These are phyloP conservation scores for Stramonita haemastoma DNA, from an alignment of 2,888 invertebrate genomes.

Conservation along the genomic window DNA sequence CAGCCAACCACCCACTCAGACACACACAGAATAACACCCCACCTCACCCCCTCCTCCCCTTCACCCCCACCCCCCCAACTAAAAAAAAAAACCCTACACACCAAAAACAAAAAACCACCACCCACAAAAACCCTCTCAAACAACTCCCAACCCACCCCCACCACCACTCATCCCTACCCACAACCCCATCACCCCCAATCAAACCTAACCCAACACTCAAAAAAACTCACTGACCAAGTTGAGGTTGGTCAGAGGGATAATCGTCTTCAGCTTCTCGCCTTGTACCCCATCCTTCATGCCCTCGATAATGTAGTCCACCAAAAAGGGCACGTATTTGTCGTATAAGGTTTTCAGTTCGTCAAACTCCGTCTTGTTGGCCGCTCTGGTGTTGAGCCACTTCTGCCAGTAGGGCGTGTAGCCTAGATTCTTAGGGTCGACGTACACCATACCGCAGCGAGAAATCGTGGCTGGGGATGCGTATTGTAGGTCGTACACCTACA, in stretches of 20 bases:
- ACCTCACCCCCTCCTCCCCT: too few relatives aligned
- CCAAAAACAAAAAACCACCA: too few relatives aligned
- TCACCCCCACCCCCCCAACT: too few relatives aligned
- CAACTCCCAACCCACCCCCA: too few relatives aligned
- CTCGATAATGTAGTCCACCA: constrained; percentile 85
- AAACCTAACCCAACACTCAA: not conserved
- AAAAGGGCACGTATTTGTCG: constrained; percentile 86
- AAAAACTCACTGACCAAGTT: constrained; percentile 83
- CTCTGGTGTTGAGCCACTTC: constrained; percentile 82
- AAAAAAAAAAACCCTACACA: too few relatives aligned
- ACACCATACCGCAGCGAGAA: constrained; percentile 95
- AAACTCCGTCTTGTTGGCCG: constrained; percentile 49
- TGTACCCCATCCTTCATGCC: constrained; percentile 84
- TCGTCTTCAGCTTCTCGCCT: constrained; percentile 84
- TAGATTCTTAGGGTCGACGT: constrained; percentile 92
- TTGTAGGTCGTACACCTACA: constrained; percentile 87
- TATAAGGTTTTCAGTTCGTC: constrained; percentile 80
- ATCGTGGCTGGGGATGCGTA: constrained; percentile 95
- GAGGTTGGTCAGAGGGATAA: constrained; percentile 89
- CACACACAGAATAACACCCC: too few relatives aligned
- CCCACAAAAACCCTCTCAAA: too few relatives aligned
- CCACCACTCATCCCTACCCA: not conserved
- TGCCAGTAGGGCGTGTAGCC: constrained; percentile 91
- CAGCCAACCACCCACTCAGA: too few relatives aligned
- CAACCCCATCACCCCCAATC: not conserved